Evolutionary conservation across 2,113 vertebrate species (phyloP), one percentile per base, ranked within the genome.

Genomic region (Sula dactylatra): DNA sequence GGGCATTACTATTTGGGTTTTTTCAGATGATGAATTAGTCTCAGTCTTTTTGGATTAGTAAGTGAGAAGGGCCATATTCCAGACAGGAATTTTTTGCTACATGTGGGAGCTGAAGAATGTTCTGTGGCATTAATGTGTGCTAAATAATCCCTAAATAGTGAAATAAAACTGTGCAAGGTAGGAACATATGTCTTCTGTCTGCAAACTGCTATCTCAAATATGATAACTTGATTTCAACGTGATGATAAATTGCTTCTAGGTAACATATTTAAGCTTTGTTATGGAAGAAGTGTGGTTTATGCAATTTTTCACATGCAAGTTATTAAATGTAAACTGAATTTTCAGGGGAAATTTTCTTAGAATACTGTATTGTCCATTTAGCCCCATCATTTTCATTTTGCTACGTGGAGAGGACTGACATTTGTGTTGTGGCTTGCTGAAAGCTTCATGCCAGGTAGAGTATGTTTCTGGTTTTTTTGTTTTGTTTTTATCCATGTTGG

Each of bases 111-210:
- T 81, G n/a, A 88, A 69, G 54, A 42, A 77, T 1, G 6, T 71
- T 72, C 40, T 45, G 12, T 88, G 71, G 31, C 20, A 55, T 64
- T 59, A 49, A 44, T 72, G 12, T 80, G 25, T 84, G 34, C 45
- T 82, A n/a, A 80, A 56, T 87, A 72, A 61, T 85, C 16, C 22
- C 21, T 64, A 52, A 76, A 38, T 7, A 87, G n/a, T 59, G 47
- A 70, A 73, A 58, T 24, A 58, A 86, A 93, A 40, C 49, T 29
- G 13, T 40, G 22, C 74, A 77, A 65, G 22, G 24, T 88, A 83
- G 34, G 13, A 79, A 15, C 61, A 14, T 61, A 19, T 0, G 0
- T 64, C 31, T 78, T 91, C 38, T 84, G 1, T 76, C 27, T 36
- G 13, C 11, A 66, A 26, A 93, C 7, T 79, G 19, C 55, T 92